Percentiles rank a stretch among this genome's conserved stretches.
These are phyloP conservation scores for Poeciliopsis paucimaculata DNA, from an alignment of 2,797 vertebrate species.

Conservation along the genomic window DNA sequence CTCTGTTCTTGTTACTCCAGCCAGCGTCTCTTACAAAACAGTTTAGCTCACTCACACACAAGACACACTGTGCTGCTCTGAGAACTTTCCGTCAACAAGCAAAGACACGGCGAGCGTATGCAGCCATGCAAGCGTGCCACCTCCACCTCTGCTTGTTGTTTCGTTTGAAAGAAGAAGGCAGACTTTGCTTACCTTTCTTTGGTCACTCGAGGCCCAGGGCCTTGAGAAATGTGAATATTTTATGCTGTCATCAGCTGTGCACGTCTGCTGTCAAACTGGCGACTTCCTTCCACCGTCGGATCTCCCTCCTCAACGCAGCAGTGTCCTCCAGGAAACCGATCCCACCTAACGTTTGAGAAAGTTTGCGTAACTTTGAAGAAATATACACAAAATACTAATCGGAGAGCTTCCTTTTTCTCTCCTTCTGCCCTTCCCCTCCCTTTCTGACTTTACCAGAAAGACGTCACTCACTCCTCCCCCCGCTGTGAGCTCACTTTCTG, in stretches of 20 bases:
- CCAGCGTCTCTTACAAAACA: conserved; percentile 37
- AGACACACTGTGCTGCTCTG: conserved; percentile 27
- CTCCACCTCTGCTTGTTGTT: neutral
- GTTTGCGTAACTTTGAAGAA: conserved; percentile 67
- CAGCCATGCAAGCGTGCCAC: neutral
- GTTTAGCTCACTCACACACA: conserved; percentile 43
- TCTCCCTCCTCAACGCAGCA: conserved; percentile 35
- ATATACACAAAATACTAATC: conserved; percentile 69
- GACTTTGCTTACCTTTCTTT: conserved; percentile 70
- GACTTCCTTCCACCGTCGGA: conserved; percentile 37
- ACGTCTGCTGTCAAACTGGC: conserved; percentile 39
- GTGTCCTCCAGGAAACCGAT: conserved; percentile 26
- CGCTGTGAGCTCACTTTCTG: conserved; percentile 59
- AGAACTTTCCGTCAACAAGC: conserved; percentile 33
- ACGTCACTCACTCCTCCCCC: conserved; percentile 77
- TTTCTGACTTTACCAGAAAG: conserved; percentile 67
- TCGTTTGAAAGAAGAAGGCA: conserved; percentile 24
- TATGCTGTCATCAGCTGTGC: conserved; percentile 77
- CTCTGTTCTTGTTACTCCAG: conserved; percentile 49
- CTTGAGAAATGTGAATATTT: conserved; percentile 74
- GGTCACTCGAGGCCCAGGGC: conserved; percentile 77
- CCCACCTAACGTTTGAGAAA: conserved; percentile 42
- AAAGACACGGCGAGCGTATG: conserved; percentile 8
- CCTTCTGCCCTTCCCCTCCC: conserved; percentile 73
- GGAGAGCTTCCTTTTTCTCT: conserved; percentile 80